Conservation (phyloP, 2,797 vertebrate genomes). For the Avahi laniger region DNA sequence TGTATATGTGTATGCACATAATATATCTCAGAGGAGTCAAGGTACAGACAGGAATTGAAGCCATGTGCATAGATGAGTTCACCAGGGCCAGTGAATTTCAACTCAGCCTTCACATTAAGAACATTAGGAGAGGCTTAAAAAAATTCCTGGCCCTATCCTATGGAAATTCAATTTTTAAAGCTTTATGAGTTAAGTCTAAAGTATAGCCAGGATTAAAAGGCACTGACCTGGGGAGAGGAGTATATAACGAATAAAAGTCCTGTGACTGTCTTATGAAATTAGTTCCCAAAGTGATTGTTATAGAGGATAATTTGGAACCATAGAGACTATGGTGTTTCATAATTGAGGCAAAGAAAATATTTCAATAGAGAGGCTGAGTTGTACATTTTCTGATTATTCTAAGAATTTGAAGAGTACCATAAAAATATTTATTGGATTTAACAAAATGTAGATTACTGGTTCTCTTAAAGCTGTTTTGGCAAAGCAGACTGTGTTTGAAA, state of each 20-base stretch:
- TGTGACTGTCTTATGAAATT: background rate
- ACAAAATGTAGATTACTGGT: background rate
- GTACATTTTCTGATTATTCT: background rate
- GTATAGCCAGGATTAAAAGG: background rate
- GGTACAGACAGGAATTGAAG: background rate
- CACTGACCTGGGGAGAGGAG: background rate
- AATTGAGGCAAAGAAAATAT: background rate
- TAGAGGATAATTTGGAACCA: background rate
- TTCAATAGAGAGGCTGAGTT: background rate
- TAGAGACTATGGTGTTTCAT: background rate
- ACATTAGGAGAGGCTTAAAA: background rate
- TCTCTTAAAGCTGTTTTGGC: constrained; percentile 1
- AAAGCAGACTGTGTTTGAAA: background rate
- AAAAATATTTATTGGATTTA: background rate
- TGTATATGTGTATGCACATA: background rate
- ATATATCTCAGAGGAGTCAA: background rate
- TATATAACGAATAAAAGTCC: background rate
- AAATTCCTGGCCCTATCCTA: background rate
- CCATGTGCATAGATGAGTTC: background rate
- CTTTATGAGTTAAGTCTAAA: background rate
- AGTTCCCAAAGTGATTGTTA: background rate
- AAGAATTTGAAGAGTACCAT: background rate
- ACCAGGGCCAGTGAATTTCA: background rate
- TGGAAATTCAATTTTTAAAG: background rate
- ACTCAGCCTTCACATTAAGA: background rate